Conservation (phyloP, 2,113 vertebrate species). For the Pagrus major region DNA sequence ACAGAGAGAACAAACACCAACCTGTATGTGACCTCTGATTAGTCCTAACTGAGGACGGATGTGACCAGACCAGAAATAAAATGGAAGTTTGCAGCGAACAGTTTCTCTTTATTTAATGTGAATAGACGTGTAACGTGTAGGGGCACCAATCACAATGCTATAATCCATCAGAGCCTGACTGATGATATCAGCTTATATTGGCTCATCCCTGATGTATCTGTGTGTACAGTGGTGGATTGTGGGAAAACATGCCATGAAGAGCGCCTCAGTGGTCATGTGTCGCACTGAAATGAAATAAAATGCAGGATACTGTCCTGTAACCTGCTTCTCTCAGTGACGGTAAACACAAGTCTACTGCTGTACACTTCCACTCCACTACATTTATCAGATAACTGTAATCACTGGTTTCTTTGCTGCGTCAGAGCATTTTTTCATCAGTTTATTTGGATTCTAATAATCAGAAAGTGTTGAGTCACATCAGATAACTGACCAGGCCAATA, state of each 20-base stretch:
- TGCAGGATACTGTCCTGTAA: background rate
- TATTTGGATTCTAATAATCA: too few species aligned
- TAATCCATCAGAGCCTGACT: background rate
- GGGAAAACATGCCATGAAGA: background rate
- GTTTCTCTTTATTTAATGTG: background rate
- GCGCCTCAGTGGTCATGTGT: background rate
- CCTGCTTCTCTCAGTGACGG: background rate
- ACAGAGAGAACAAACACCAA: constrained; percentile 53
- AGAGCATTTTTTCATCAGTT: too few species aligned
- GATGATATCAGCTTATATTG: background rate
- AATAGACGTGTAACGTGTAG: background rate
- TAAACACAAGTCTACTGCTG: too few species aligned
- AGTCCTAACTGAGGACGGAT: constrained; percentile 20
- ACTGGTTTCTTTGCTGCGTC: too few species aligned
- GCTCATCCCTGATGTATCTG: too few species aligned
- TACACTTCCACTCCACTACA: too few species aligned
- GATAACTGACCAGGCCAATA: too few species aligned
- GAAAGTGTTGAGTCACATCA: too few species aligned
- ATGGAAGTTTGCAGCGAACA: too few species aligned
- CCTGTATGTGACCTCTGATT: constrained; percentile 76
- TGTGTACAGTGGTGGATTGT: background rate
- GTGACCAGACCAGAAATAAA: background rate
- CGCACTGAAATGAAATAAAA: background rate
- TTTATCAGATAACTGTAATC: too few species aligned
- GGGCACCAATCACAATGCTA: background rate